Evolutionary conservation across 2,113 vertebrate species (phyloP), one percentile per base, ranked within the genome.

Genomic region (Limnothrissa miodon): DNA sequence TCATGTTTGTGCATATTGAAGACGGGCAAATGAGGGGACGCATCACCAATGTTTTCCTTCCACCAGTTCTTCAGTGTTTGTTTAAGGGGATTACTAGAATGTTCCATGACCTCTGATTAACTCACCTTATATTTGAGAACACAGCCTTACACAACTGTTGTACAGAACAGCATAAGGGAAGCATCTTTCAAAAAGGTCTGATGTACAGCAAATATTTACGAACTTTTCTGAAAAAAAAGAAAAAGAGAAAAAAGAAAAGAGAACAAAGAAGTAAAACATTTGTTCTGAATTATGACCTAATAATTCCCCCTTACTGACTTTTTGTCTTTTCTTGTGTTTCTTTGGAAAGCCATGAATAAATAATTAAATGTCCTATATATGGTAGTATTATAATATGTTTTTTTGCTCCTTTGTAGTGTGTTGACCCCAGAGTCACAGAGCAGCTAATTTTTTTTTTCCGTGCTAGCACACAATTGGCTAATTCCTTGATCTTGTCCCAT

Each of bases 1-100:
- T 66, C 87, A 74, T 88, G 87, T 78, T 83, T 82, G 66, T 81
- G 87, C 87, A 88, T 88, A 88, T 81, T 86, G 80, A 83, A n/a
- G 44, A 29, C 81, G 53, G 81, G 66, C 45, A 29, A 29, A 83
- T 66, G 42, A 84, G 83, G 33, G 81, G 56, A 45, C 79, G 78
- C 87, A 74, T 84, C 70, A 25, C 66, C 33, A 74, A 56, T 84
- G 79, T 42, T 74, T 36, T 10, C 29, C 66, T 36, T 74, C 15
- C 36, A 10, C 13, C 29, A 17, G 33, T 2, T 74, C 66, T 33
- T 74, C 66, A 74, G 13, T 74, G 10, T 74, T 33, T 74, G 25
- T 15, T 74, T 13, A 74, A 74, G 66, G 66, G 36, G 66, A 74
- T 74, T 33, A 33, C 59, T 74, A 74, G 25, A 74, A 74, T 33